Evolutionary conservation across 2,888 invertebrate genomes (phyloP), one percentile per base, ranked within the genome.

Genomic region (Drosophila neonasuta): DNA sequence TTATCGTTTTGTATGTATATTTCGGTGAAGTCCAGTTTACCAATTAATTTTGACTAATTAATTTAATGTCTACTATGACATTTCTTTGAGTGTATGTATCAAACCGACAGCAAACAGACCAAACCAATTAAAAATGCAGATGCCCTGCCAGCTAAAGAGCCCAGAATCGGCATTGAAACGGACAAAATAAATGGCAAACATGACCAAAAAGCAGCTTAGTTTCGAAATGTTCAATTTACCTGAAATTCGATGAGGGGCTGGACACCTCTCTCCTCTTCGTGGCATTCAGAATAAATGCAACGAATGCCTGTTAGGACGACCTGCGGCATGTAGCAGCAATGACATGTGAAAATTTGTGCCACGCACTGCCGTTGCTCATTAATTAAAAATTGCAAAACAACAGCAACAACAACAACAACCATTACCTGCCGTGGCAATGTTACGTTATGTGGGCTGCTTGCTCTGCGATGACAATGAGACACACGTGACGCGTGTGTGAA

Each of bases 341-440:
- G 68, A 68, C 71, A 71, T 58, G 62, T 48, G 61, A 61, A 62
- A 59, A 77, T 64, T 49, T 56, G 58, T 58, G 59, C 55, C 58
- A 63, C 67, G 68, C 58, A 57, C 57, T 60, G 61, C 54, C 54
- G 63, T 61, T 73, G 78, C 84, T 81, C 86, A 81, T 86, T 81
- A 81, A 86, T 86, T 81, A 70, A 80, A 86, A 81, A 83, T 65
- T 54, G 77, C 13, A 48, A 61, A 46, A 66, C 65, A 72, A 48
- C 52, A 64, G n/a, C 48, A 66, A 41, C 48, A 45, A 48, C 46
- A 41, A 20, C 55, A 48, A 41, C 17, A 46, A 44, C 42, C 24
- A 17, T 34, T 65, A 58, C 60, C 63, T 64, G 60, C 68, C 71
- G 78, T 59, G 73, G 65, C 71, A 77, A 61, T 71, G 71, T 65